Percentiles rank a stretch among this genome's conserved stretches.
Evolutionary conservation across 2,113 vertebrate species (phyloP).

Genomic region (Caranx melampygus): DNA sequence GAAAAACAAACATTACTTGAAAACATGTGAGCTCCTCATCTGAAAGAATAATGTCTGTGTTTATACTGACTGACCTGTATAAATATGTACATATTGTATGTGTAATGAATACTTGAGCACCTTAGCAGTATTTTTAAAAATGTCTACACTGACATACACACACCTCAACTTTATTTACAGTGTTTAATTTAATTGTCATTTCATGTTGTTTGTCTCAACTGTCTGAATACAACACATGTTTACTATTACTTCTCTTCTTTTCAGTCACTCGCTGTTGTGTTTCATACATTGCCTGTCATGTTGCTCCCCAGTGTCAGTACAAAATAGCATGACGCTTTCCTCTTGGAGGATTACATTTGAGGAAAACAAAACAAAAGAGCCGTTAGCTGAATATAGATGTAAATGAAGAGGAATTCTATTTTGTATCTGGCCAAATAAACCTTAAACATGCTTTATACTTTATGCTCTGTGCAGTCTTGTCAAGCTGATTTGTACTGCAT

Average conservation of each 20-base stretch:
- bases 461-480: neutral
- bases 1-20: neutral
- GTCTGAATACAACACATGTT: conserved; percentile 38
- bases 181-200: conserved; percentile 40
- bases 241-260: conserved; percentile 22
- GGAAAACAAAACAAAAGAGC: too few species aligned
- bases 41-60: neutral
- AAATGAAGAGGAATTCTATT: conserved; percentile 32
- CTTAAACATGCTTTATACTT: conserved; percentile 32
- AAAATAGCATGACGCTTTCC: conserved; percentile 14
- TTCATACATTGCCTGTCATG: conserved; percentile 37
- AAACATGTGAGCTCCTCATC: neutral
- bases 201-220: conserved; percentile 1
- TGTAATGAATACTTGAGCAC: conserved; percentile 34
- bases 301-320: conserved; percentile 3
- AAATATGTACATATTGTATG: conserved; percentile 63
- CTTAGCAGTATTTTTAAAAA: conserved; percentile 37
- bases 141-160: conserved; percentile 36
- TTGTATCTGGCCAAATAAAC: conserved; percentile 38
- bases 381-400: neutral
- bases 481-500: conserved; percentile 11
- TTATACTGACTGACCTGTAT: conserved; percentile 46
- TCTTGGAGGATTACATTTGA: neutral
- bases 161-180: conserved; percentile 47
- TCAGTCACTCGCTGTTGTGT: conserved; percentile 26